phyloP scores from a whole-genome alignment of 2,797 vertebrate species.

The Meda fulgida region DNA sequence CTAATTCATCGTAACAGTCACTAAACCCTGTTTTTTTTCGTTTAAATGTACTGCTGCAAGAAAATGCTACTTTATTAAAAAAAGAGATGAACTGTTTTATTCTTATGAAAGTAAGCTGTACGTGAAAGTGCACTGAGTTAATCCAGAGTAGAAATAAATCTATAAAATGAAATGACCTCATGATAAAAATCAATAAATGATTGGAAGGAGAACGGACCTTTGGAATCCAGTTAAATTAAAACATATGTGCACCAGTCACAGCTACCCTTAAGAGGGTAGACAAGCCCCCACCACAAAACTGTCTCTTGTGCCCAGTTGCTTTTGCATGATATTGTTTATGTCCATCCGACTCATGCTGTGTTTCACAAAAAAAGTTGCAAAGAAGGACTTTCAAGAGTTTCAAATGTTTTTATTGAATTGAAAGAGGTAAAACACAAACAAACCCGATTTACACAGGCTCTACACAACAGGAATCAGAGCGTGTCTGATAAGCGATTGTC shows the following conservation, averaged over 20 bases:
- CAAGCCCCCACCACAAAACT: not conserved
- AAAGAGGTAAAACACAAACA: slow-evolving; percentile 58
- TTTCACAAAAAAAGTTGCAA: not conserved
- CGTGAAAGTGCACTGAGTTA: not conserved
- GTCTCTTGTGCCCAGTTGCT: not conserved
- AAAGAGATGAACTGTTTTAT: not conserved
- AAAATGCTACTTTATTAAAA: slow-evolving; percentile 27
- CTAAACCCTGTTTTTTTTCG: slow-evolving; percentile 31
- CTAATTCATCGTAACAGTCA: not conserved
- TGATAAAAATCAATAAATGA: slow-evolving; percentile 8
- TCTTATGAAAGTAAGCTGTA: not conserved
- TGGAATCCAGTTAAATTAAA: slow-evolving; percentile 34
- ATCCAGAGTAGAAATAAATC: not conserved
- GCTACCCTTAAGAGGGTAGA: no score
- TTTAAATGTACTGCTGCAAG: slow-evolving; percentile 38
- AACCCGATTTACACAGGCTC: slow-evolving; percentile 58
- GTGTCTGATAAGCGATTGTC: slow-evolving; percentile 30
- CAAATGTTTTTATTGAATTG: slow-evolving; percentile 51
- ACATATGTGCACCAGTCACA: slow-evolving; percentile 10
- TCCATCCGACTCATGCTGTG: no score
- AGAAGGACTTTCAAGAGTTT: slow-evolving; percentile 12
- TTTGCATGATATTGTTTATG: not conserved
- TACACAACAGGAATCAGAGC: slow-evolving; percentile 47
- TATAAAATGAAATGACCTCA: slow-evolving; percentile 12
- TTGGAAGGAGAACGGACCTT: not conserved